Conservation (phyloP, 2,888 invertebrate genomes). For the Ichneumoninae sp. region DNA sequence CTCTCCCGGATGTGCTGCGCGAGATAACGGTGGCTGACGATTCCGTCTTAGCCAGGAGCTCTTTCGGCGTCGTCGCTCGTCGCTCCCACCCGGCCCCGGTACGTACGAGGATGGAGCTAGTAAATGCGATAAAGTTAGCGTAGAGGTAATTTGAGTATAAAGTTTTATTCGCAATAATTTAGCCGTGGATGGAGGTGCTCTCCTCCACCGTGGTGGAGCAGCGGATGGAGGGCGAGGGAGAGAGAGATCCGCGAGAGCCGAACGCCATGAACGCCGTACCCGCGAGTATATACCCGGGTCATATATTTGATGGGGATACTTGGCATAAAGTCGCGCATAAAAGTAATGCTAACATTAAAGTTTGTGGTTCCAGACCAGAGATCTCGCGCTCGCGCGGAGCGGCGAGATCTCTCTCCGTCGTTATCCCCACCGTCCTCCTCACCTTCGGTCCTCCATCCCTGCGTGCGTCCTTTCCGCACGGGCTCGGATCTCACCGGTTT, state of each 20-base stretch:
- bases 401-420: constrained; percentile 42
- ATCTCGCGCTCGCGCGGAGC: constrained; percentile 68
- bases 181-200: constrained; percentile 56
- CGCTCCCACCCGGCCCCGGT: constrained; percentile 26
- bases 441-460: constrained; percentile 49
- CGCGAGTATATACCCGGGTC: constrained; percentile 75
- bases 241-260: constrained; percentile 13
- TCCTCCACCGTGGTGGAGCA: constrained; percentile 34
- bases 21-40: background rate
- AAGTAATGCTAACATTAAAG: constrained; percentile 84
- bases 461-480: constrained; percentile 55
- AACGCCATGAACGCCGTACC: background rate
- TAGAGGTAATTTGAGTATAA: constrained; percentile 83
- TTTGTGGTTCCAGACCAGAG: constrained; percentile 83
- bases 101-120: constrained; percentile 58
- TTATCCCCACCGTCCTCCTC: constrained; percentile 47
- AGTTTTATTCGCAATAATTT: constrained; percentile 84
- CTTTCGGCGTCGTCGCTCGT: constrained; percentile 2
- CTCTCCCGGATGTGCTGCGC: background rate
- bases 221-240: constrained; percentile 20
- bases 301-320: constrained; percentile 84
- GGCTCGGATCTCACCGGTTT: background rate
- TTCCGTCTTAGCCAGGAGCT: constrained; percentile 4
- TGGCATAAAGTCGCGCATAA: constrained; percentile 84
- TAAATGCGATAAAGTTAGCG: constrained; percentile 83